These are phyloP conservation scores for Goniozus legneri DNA, from an alignment of 1,140 invertebrate genomes.

Conservation along the genomic window DNA sequence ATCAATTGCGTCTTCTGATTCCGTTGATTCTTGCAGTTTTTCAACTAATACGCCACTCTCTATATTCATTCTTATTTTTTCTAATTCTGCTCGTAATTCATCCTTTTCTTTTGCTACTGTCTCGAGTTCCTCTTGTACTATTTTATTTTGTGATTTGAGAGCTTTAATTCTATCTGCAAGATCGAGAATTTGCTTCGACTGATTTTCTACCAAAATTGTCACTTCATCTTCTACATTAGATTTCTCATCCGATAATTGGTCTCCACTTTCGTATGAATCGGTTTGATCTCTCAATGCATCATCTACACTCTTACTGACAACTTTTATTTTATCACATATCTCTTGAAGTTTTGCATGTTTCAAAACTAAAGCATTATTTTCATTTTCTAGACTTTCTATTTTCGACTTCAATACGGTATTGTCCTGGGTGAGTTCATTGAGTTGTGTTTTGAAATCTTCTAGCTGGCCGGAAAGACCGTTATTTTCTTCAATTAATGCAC, in stretches of 20 bases:
- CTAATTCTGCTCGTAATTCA: conserved; percentile 15
- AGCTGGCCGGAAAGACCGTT: background rate
- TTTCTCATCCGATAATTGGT: too few species aligned
- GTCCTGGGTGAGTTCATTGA: background rate
- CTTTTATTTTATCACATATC: too few species aligned
- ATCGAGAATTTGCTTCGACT: conserved; percentile 9
- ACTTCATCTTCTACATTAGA: conserved; percentile 15
- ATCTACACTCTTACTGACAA: too few species aligned
- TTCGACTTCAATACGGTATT: conserved; percentile 15
- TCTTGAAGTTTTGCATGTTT: conserved; percentile 24
- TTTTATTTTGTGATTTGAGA: conserved; percentile 30
- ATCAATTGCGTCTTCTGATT: too few species aligned
- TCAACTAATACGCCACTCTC: too few species aligned
- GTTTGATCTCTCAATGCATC: too few species aligned
- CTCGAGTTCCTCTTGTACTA: conserved; percentile 14
- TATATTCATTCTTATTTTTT: conserved; percentile 38
- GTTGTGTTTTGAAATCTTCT: background rate
- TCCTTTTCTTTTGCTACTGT: conserved; percentile 9
- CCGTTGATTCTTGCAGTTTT: too few species aligned
- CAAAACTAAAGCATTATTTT: conserved; percentile 18
- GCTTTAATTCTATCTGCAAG: conserved; percentile 49
- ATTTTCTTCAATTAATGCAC: conserved; percentile 17
- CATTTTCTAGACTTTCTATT: conserved; percentile 29
- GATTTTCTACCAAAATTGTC: too few species aligned
- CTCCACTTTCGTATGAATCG: too few species aligned